A percentile compares a stretch with the other conserved stretches of the same genome.
Evolutionary conservation across 2,113 vertebrate genomes (phyloP).

Genomic region (Actenoides lindsayi): DNA sequence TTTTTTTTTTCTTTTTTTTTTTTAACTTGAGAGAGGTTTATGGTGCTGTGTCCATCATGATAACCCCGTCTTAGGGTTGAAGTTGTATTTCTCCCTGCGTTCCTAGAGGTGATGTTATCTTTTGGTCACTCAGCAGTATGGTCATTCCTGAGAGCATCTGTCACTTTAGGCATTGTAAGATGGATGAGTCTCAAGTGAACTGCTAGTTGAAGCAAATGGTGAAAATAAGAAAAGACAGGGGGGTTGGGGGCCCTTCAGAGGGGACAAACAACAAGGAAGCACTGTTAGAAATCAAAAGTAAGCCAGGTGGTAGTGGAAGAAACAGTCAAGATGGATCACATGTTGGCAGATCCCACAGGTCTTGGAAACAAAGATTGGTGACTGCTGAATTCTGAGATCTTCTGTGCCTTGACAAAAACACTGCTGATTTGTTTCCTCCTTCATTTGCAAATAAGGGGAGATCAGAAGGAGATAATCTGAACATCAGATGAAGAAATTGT

Average conservation of each 20-base stretch:
- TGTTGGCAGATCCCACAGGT: slow-evolving; percentile 46
- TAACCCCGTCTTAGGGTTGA: slow-evolving; percentile 68
- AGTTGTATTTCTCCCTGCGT: slow-evolving; percentile 77
- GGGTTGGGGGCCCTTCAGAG: slow-evolving; percentile 69
- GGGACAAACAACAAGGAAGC: slow-evolving; percentile 81
- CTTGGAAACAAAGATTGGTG: slow-evolving; percentile 20
- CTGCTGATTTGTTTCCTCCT: slow-evolving; percentile 17
- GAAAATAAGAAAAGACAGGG: slow-evolving; percentile 86
- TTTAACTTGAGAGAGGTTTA: slow-evolving; percentile 74
- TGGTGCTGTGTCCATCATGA: slow-evolving; percentile 76
- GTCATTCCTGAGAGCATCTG: slow-evolving; percentile 92
- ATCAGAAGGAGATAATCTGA: not conserved
- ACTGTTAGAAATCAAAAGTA: slow-evolving; percentile 82
- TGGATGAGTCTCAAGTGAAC: slow-evolving; percentile 94
- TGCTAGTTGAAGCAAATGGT: slow-evolving; percentile 96
- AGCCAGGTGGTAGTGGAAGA: slow-evolving; percentile 70
- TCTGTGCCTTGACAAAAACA: slow-evolving; percentile 41
- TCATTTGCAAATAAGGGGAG: not conserved
- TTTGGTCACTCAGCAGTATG: slow-evolving; percentile 82
- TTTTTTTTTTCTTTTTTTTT: slow-evolving; percentile 26
- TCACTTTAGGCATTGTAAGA: slow-evolving; percentile 92
- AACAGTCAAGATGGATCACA: slow-evolving; percentile 67
- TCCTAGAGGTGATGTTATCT: slow-evolving; percentile 83
- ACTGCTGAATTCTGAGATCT: slow-evolving; percentile 36
- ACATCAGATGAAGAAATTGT: not conserved